Conservation (phyloP, 2,113 vertebrate genomes). For the Toxotes jaculatrix region DNA sequence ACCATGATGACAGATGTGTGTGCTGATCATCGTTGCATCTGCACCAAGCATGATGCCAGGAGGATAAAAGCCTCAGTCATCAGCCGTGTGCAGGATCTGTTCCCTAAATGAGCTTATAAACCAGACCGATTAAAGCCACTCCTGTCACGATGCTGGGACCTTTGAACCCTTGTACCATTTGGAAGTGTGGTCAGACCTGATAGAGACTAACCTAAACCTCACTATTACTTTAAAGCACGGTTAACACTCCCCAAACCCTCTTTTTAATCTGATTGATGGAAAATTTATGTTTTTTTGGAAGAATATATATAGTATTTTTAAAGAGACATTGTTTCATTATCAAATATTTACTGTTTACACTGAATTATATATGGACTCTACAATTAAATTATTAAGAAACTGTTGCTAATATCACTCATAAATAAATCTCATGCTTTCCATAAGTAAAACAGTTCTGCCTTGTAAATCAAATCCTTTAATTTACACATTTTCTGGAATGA, state of each 20-base stretch:
- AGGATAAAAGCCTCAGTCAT: conserved; percentile 20
- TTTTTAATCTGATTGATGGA: neutral
- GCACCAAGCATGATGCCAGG: conserved; percentile 1
- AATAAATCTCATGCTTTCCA: too few species aligned
- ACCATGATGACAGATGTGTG: neutral
- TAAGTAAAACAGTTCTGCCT: too few species aligned
- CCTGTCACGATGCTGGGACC: neutral
- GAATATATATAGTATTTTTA: too few species aligned
- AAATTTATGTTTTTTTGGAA: neutral
- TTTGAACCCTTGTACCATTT: conserved; percentile 24
- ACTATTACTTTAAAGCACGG: neutral
- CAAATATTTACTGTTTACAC: too few species aligned
- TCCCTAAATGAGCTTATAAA: neutral
- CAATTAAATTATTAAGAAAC: too few species aligned
- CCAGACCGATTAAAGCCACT: neutral
- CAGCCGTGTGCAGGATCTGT: conserved; percentile 15
- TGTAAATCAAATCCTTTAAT: too few species aligned
- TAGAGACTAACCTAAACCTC: neutral
- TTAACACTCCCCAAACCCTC: neutral
- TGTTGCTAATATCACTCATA: too few species aligned
- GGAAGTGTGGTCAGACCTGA: neutral
- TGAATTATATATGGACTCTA: too few species aligned
- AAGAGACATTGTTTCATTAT: too few species aligned
- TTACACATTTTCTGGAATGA: too few species aligned
- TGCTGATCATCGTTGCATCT: neutral